Base-by-base conservation (phyloP, 2,888 invertebrate species). In the Griposia aprilina region DNA sequence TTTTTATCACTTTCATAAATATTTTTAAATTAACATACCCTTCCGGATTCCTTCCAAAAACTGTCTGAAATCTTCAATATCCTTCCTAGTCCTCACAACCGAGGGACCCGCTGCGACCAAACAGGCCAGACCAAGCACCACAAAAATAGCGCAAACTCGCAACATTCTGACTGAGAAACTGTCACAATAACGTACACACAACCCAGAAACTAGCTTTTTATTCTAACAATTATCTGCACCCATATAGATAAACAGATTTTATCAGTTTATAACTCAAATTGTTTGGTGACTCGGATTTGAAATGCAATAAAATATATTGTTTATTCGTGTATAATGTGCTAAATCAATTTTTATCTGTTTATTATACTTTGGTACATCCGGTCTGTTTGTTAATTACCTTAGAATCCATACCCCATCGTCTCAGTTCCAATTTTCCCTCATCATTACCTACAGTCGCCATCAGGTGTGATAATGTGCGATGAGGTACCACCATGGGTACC, bases 41-140 rank as follows among this genome's bases (percentile, higher is more conserved):
- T 86, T 91, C 83, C 92, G 92, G 0, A 95, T 93, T 84, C 89
- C 92, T 73, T 96, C 95, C 89, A 96, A 88, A 89, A 92, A 96
- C 52, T 91, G 88, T 74, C 92, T 93, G 84, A 95, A 96, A 0
- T 91, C 92, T 83, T 96, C 91, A 17, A 96, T 94, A 81, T 96
- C 93, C 57, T 94, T 92, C 82, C 93, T 91, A 10, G 87, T 91
- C 84, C 94, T 92, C 41, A 91, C 90, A 3, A 95, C 78, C 0
- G 94, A 90, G 0, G 96, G 96, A 2, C 91, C 89, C 59, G 94
- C 93, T 23, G 87, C 74, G 45, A 89, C 93, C 83, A 92, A 70
- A 17, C 91, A 93, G 3, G 94, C n/a, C 10, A 93, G 74, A 60
- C 93, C 90, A 57, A 93, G 73, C 15, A 91, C 30, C 13, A 84